Base-by-base conservation (phyloP, 92 coral and sea anemone genomes). In the Umimayanthus kanabou region DNA sequence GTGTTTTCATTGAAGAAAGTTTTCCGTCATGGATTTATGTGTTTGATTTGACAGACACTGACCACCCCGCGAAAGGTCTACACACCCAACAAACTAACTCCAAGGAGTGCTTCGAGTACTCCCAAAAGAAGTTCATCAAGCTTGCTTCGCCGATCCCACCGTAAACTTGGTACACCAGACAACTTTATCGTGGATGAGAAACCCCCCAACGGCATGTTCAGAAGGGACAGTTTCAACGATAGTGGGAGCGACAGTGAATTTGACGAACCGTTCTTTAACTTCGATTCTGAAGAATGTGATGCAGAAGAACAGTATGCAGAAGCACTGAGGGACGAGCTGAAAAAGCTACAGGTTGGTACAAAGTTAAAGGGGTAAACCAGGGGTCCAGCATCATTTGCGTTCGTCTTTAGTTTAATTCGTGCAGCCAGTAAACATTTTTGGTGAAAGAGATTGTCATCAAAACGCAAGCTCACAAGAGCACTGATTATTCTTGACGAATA, bases 241-340 rank as follows among this genome's bases (percentile, higher is more conserved):
- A 91, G 92, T 78, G 95, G 95, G 58, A 89, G 88, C 28, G 99
- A 97, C 77, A 91, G 92, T 26, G 99, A 95, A 85, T 92, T 95
- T 78, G 99, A 95, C 29, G 99, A 97, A 39, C 96, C 95, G 3
- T 95, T 97, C 90, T 94, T 97, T 47, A 93, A 92, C 77, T 95
- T 95, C 89, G 98, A 97, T 49, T 88, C 94, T 4, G 95, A 95
- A 6, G 93, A 89, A 53, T 91, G 84, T 80, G 99, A 95, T 67
- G 99, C 95, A 23, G 99, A 97, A 66, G 99, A 97, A 88, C 87
- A 93, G 43, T 97, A 95, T 77, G 72, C 91, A 67, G 99, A 95
- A 72, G 92, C 99, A 9, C 85, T 97, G 25, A 90, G 93, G 95
- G 99, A 97, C 30, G 99, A 97, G 67, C 87, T 97, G 71, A 97